phyloP scores from a whole-genome alignment of 2,113 vertebrate genomes.

The Triplophysa siluroides region DNA sequence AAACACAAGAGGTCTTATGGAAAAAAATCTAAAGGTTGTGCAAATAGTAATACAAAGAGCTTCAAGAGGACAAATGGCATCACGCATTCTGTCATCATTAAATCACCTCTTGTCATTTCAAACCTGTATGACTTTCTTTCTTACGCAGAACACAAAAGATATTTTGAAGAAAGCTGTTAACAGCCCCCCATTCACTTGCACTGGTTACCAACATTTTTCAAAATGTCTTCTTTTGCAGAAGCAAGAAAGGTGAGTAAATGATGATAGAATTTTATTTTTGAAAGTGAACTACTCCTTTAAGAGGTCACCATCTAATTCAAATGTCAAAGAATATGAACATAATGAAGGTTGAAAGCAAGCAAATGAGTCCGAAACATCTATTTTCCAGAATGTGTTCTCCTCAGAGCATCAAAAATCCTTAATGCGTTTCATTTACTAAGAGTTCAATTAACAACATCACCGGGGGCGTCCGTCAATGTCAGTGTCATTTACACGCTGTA shows the following conservation, averaged over 20 bases:
- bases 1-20: background rate
- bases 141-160: too few relatives aligned
- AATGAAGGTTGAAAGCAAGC: background rate
- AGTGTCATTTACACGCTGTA: background rate
- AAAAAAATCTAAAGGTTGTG: too few relatives aligned
- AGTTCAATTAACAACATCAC: constrained; percentile 8
- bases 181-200: too few relatives aligned
- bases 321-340: background rate
- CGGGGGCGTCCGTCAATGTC: constrained; percentile 16
- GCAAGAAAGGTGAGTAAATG: too few relatives aligned
- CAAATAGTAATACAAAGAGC: too few relatives aligned
- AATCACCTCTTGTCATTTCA: too few relatives aligned
- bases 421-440: background rate
- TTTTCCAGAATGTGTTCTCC: background rate
- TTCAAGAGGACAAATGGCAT: background rate
- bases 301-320: background rate
- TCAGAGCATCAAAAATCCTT: background rate
- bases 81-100: background rate
- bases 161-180: too few relatives aligned
- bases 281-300: background rate
- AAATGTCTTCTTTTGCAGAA: too few relatives aligned
- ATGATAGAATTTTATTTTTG: too few relatives aligned
- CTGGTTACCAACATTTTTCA: too few relatives aligned
- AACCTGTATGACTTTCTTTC: too few relatives aligned
- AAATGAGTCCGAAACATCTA: background rate